phyloP scores from a whole-genome alignment of 2,113 vertebrate genomes.

The Tachycineta bicolor region DNA sequence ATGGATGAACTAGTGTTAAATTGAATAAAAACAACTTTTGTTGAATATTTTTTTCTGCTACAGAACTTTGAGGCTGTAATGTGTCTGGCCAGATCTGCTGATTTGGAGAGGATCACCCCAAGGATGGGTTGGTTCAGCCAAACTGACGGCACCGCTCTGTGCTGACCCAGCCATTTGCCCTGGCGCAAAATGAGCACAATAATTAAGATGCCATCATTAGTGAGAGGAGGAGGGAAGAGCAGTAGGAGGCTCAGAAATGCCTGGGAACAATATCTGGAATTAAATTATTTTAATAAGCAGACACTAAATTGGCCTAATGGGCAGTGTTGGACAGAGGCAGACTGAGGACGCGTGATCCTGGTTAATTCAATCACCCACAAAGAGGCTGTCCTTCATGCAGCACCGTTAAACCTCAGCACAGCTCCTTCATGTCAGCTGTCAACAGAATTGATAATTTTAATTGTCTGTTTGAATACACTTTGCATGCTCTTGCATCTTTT shows the following conservation, averaged over 20 bases:
- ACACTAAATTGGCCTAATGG: constrained; percentile 21
- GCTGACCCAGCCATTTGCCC: not conserved
- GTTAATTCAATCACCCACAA: constrained; percentile 44
- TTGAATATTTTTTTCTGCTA: not conserved
- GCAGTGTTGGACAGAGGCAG: not conserved
- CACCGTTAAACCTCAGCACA: constrained; percentile 18
- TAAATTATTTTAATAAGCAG: constrained; percentile 56
- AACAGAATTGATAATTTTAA: constrained; percentile 66
- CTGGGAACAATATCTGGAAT: constrained; percentile 37
- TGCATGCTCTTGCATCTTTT: constrained; percentile 21
- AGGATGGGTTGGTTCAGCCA: not conserved
- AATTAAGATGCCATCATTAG: constrained; percentile 41
- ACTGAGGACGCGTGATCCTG: not conserved
- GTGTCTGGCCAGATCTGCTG: not conserved
- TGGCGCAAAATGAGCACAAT: not conserved
- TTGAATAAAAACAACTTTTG: not conserved
- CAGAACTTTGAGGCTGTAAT: not conserved
- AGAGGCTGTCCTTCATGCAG: not conserved
- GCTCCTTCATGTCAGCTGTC: constrained; percentile 33
- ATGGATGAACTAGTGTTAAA: not conserved
- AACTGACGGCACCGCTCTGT: not conserved
- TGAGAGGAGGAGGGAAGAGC: not conserved
- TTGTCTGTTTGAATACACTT: constrained; percentile 45
- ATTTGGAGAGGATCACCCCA: not conserved
- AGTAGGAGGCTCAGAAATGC: not conserved